Base-by-base conservation (phyloP, 2,113 vertebrate genomes). In the Polypterus bichir region DNA sequence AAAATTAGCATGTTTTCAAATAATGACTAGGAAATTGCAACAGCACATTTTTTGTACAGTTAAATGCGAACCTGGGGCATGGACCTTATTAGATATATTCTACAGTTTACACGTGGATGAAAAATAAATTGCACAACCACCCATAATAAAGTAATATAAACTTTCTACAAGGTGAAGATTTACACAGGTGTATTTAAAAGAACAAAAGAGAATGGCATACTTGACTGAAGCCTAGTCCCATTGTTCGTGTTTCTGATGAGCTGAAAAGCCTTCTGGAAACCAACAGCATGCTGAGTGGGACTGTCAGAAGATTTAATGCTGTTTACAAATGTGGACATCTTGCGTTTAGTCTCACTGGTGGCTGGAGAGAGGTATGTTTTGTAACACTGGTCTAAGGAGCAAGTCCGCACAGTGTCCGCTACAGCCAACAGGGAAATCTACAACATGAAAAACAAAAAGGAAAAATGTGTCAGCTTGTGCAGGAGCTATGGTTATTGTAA, bases 191-290 rank as follows among this genome's bases (percentile, higher is more conserved):
- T 4, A 4, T 4, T 52, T 7, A 52, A 52, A 27, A n/a, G 44
- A 7, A 44, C 27, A 27, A 27, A 27, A 27, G 27, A 27, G n/a
- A 45, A 58, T 8, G 7, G 72, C 92, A 87, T 89, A 97, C 94
- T 93, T 58, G 85, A 75, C 66, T 88, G 89, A 59, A 88, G 86
- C 57, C 72, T 89, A 46, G 83, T 90, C 76, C 86, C 77, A 46
- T 86, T 92, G 83, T 84, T 97, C 46, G 94, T 96, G 69, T 87
- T 96, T 7, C 93, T 73, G 3, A 98, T 89, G 61, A 99, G 66
- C 81, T 98, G 95, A 75, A 98, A 99, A 11, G 96, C 93, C 68
- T 93, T 97, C 71, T 92, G 94, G 69, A 99, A 99, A 3, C 94
- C 95, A 6, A 83, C 66, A 0, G 96, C 87, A 2, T 99, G 96